These are phyloP conservation scores for Myotis pilosus DNA, from an alignment of 2,797 vertebrate genomes.

Conservation along the genomic window DNA sequence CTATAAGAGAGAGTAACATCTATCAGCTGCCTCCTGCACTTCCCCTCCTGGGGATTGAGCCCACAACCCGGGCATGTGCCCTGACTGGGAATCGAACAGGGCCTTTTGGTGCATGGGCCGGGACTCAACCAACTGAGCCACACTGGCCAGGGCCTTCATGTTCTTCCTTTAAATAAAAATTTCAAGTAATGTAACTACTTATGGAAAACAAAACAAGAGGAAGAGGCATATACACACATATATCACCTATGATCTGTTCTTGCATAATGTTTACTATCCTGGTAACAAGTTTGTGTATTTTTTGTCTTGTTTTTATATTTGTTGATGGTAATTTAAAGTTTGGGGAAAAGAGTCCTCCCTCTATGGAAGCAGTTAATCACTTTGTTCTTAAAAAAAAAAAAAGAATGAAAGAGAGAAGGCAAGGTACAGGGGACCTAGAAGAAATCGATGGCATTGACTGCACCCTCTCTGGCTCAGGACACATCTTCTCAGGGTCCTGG, in stretches of 20 bases:
- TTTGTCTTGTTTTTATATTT: neutral
- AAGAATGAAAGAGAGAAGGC: too few relatives aligned
- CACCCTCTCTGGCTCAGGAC: neutral
- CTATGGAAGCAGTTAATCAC: neutral
- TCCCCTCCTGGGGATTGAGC: too few relatives aligned
- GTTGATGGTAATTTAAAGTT: neutral
- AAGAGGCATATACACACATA: neutral
- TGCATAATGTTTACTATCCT: neutral
- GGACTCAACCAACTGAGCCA: too few relatives aligned
- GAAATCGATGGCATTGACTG: neutral
- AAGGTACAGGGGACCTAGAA: neutral
- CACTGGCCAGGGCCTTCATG: neutral
- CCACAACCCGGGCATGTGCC: too few relatives aligned
- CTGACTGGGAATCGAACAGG: too few relatives aligned
- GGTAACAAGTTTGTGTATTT: neutral
- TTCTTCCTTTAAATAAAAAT: neutral
- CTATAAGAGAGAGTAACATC: too few relatives aligned
- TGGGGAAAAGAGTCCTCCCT: neutral
- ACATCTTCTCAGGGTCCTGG: neutral
- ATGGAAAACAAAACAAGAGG: neutral
- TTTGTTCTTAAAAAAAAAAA: neutral
- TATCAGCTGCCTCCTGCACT: too few relatives aligned
- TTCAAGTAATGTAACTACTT: neutral
- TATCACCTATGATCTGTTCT: neutral
- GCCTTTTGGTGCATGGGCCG: too few relatives aligned